phyloP scores from a whole-genome alignment of 2,888 invertebrate species.

The Drosophila prolongata region DNA sequence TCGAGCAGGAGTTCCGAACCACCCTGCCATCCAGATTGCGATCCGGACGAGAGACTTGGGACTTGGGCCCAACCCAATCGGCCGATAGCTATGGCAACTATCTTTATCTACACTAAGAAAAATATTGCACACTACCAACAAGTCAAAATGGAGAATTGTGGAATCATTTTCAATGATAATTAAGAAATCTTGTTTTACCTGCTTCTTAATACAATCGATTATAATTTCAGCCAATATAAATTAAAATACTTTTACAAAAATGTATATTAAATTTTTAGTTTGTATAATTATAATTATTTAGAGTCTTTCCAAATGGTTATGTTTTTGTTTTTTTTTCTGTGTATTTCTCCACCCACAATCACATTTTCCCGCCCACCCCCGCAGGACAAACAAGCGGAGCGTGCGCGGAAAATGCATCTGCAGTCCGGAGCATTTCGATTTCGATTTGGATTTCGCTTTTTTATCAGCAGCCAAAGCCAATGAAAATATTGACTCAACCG shows the following conservation, averaged over 20 bases:
- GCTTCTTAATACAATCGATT: too few relatives aligned
- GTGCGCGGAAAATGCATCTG: conserved; percentile 71
- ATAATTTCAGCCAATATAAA: too few relatives aligned
- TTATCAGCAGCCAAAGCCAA: conserved; percentile 52
- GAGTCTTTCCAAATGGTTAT: too few relatives aligned
- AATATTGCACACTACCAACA: background rate
- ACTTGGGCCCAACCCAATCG: conserved; percentile 35
- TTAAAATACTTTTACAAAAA: too few relatives aligned
- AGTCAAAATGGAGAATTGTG: background rate
- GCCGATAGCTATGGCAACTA: conserved; percentile 69
- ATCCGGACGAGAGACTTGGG: conserved; percentile 12
- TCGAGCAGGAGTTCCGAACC: conserved; percentile 36
- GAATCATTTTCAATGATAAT: too few relatives aligned
- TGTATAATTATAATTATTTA: too few relatives aligned
- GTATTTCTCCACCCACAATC: background rate
- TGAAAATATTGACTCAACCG: conserved; percentile 62
- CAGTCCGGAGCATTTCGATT: conserved; percentile 40
- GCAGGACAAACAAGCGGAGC: conserved; percentile 50
- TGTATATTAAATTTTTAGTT: too few relatives aligned
- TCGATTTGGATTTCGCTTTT: conserved; percentile 53
- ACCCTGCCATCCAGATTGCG: conserved; percentile 44
- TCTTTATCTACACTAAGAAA: conserved; percentile 44
- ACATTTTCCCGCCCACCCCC: conserved; percentile 9
- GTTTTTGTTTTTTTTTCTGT: conserved; percentile 7
- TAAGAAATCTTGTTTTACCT: too few relatives aligned